phyloP scores from a whole-genome alignment of 2,888 invertebrate species.

The Boloria euphrosyne region DNA sequence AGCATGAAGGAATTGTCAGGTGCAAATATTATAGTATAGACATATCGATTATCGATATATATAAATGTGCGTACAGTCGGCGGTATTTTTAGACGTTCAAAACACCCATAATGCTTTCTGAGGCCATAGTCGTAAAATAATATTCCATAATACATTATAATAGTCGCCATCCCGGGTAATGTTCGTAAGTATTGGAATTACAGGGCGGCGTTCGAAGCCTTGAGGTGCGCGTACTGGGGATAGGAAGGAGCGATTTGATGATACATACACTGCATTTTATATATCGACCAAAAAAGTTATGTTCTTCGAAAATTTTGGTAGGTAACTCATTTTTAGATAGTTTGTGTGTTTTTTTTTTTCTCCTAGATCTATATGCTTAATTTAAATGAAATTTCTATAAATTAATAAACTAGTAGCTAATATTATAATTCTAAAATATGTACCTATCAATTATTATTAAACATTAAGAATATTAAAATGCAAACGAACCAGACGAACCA shows the following conservation, averaged over 20 bases:
- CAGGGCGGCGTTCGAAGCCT: constrained; percentile 73
- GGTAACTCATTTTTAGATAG: too few species aligned
- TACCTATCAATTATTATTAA: too few species aligned
- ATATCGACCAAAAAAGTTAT: too few species aligned
- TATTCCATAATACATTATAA: constrained; percentile 82
- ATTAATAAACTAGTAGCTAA: too few species aligned
- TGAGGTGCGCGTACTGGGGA: constrained; percentile 54
- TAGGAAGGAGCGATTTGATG: background rate
- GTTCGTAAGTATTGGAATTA: constrained; percentile 80
- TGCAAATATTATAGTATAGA: constrained; percentile 19
- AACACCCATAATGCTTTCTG: constrained; percentile 67
- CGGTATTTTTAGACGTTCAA: constrained; percentile 71
- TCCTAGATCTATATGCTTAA: too few species aligned
- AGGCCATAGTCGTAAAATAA: constrained; percentile 75
- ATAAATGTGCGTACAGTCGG: constrained; percentile 55
- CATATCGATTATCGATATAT: constrained; percentile 42
- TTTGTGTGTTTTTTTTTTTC: too few species aligned
- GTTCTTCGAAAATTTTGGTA: too few species aligned
- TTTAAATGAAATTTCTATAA: too few species aligned
- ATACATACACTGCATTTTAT: background rate
- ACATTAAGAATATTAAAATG: too few species aligned
- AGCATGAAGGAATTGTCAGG: constrained; percentile 31
- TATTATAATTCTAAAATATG: too few species aligned
- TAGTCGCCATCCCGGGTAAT: constrained; percentile 79
- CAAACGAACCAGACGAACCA: too few species aligned